phyloP scores from a whole-genome alignment of 2,888 invertebrate species.

The Parapristionchus giblindavisi region DNA sequence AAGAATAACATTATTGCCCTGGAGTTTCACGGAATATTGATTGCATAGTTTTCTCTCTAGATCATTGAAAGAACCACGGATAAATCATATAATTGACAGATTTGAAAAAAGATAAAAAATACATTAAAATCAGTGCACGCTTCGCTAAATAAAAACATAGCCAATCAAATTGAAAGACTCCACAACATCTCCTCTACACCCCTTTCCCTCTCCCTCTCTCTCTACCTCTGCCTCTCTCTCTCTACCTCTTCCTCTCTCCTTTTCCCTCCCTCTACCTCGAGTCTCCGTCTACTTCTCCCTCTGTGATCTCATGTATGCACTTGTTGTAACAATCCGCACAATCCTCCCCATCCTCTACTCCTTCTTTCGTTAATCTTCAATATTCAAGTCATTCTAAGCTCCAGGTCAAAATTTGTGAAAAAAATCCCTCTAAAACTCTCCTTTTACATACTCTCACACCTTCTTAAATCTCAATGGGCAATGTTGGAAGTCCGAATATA shows the following conservation, averaged over 20 bases:
- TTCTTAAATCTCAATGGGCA: too few relatives aligned
- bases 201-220: constrained; percentile 3
- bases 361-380: neutral
- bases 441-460: too few relatives aligned
- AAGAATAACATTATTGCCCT: too few relatives aligned
- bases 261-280: neutral
- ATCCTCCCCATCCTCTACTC: constrained; percentile 5
- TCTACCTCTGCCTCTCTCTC: neutral
- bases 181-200: neutral
- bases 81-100: too few relatives aligned
- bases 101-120: too few relatives aligned
- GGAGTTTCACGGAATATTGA: too few relatives aligned
- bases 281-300: too few relatives aligned
- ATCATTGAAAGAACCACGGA: too few relatives aligned
- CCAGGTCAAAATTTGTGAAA: neutral
- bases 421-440: too few relatives aligned
- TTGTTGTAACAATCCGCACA: constrained; percentile 28
- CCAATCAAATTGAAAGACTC: neutral
- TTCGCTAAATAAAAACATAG: neutral
- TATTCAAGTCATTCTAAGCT: neutral
- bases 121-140: too few relatives aligned
- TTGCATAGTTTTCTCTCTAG: too few relatives aligned
- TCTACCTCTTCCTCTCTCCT: neutral
- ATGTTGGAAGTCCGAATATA: too few relatives aligned
- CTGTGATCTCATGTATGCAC: constrained; percentile 29